Evolutionary conservation across 2,797 vertebrate genomes (phyloP).

Genomic region (Trachops cirrhosus): DNA sequence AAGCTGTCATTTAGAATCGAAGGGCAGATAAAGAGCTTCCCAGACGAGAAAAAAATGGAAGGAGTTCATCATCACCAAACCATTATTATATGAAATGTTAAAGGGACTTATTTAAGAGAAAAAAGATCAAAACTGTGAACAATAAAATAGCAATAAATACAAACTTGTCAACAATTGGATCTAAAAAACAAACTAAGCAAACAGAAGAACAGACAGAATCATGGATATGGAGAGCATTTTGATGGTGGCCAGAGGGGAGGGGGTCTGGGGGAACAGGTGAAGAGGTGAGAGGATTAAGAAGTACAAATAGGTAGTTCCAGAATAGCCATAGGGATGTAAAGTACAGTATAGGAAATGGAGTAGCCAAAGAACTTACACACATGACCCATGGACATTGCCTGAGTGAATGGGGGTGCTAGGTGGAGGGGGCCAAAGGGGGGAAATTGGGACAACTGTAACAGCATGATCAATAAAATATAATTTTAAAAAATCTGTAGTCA

Average conservation of each 20-base stretch:
- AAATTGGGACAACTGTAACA: neutral
- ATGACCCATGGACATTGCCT: neutral
- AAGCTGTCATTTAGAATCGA: neutral
- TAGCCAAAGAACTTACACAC: neutral
- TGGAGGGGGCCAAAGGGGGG: neutral
- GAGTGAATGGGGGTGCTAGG: neutral
- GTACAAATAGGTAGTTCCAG: neutral
- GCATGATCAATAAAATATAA: neutral
- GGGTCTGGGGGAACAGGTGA: neutral
- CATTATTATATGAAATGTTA: neutral
- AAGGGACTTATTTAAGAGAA: neutral
- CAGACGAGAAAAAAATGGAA: neutral
- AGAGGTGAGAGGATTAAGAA: neutral
- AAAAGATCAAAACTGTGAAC: neutral
- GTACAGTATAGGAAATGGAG: neutral
- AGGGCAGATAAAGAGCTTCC: neutral
- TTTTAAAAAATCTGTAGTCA: neutral
- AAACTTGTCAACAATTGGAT: neutral
- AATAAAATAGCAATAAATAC: neutral
- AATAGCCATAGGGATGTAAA: neutral
- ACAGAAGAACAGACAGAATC: neutral
- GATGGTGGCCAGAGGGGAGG: neutral
- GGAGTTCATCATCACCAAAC: neutral
- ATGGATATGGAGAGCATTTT: neutral
- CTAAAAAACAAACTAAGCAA: neutral